These are phyloP conservation scores for Cyphomyrus discorhynchus DNA, from an alignment of 2,113 vertebrate species.

Conservation along the genomic window DNA sequence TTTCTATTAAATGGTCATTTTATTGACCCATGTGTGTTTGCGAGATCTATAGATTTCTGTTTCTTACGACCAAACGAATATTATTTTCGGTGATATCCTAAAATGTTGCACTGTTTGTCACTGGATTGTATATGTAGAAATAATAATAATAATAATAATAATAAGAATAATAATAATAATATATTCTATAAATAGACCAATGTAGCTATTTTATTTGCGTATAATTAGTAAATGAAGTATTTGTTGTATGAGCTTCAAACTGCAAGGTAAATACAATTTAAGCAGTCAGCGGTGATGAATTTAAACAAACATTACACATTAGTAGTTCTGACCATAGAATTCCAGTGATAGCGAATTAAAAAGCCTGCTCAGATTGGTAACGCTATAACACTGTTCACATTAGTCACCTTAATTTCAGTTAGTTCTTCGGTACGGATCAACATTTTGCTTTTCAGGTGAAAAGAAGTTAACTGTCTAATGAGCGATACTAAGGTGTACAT, in stretches of 20 bases:
- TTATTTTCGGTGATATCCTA: not conserved
- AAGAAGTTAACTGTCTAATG: not conserved
- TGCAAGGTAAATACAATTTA: not conserved
- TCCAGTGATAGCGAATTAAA: not conserved
- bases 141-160: not conserved
- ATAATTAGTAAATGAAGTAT: not conserved
- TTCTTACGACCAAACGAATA: conserved; percentile 40
- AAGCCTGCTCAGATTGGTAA: not conserved
- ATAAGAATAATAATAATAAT: no score
- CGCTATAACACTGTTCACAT: not conserved
- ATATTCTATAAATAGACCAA: not conserved
- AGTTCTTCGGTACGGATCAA: not conserved
- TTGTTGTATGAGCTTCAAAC: not conserved
- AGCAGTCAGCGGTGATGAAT: not conserved
- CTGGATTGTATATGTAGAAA: not conserved
- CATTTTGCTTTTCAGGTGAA: not conserved
- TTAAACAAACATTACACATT: not conserved
- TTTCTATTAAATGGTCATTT: not conserved
- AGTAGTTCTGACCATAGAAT: not conserved
- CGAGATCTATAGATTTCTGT: conserved; percentile 42
- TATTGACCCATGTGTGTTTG: not conserved
- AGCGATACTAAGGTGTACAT: conserved; percentile 44
- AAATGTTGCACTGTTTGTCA: not conserved
- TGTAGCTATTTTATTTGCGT: not conserved
- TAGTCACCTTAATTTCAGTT: not conserved